Conservation (phyloP, 2,888 invertebrate genomes). For the Tenthredo amoena region DNA sequence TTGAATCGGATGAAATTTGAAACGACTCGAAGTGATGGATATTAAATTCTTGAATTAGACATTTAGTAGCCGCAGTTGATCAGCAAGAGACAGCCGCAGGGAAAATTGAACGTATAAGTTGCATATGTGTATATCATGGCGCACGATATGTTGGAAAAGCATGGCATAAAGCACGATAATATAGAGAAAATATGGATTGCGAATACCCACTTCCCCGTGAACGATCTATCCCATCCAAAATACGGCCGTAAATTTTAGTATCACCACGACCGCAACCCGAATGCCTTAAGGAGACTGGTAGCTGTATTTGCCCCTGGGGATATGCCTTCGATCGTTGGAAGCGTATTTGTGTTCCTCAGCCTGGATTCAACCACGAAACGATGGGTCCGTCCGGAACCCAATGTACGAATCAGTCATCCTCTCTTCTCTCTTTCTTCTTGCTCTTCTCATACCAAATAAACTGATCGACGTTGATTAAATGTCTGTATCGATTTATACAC, state of each 20-base stretch:
- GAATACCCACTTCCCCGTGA: neutral
- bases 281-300: slow-evolving; percentile 76
- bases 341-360: slow-evolving; percentile 74
- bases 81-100: neutral
- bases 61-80: neutral
- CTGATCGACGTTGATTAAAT: slow-evolving; percentile 6
- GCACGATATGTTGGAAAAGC: slow-evolving; percentile 14
- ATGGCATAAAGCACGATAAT: slow-evolving; percentile 18
- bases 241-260: slow-evolving; percentile 72
- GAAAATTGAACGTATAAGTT: neutral
- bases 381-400: slow-evolving; percentile 77
- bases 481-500: neutral
- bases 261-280: slow-evolving; percentile 73
- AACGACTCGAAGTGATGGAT: neutral
- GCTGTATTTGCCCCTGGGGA: slow-evolving; percentile 78
- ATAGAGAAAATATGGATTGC: slow-evolving; percentile 6
- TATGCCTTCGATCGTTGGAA: slow-evolving; percentile 73
- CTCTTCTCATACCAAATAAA: neutral
- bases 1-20: neutral
- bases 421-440: neutral
- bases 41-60: neutral
- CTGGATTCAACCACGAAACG: slow-evolving; percentile 74
- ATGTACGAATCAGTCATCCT: slow-evolving; percentile 69
- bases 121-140: neutral
- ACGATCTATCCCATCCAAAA: slow-evolving; percentile 21